Percentiles rank a stretch among this genome's conserved stretches.
These are phyloP conservation scores for Gymnodraco acuticeps DNA, from an alignment of 2,797 vertebrate species.

Conservation along the genomic window DNA sequence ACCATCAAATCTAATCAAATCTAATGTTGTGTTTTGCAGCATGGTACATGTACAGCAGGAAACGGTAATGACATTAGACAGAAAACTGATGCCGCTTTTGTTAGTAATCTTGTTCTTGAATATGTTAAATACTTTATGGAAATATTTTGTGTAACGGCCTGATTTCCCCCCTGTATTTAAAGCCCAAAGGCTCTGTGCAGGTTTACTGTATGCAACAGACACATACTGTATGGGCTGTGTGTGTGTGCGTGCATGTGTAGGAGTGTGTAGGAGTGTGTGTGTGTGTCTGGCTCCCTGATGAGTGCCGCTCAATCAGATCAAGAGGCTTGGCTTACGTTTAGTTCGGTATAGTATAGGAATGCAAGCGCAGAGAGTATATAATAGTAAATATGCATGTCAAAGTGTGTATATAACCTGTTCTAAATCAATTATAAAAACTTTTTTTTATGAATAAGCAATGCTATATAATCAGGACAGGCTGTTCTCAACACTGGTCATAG, in stretches of 20 bases:
- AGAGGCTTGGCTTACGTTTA: slow-evolving; percentile 12
- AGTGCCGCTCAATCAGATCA: background rate
- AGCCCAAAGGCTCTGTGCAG: slow-evolving; percentile 23
- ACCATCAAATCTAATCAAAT: slow-evolving; percentile 70
- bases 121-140: slow-evolving; percentile 59
- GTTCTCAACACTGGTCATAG: too few relatives aligned
- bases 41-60: slow-evolving; percentile 43
- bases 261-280: background rate
- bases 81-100: slow-evolving; percentile 63
- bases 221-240: background rate
- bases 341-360: background rate
- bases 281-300: background rate
- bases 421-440: background rate
- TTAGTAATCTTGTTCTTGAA: slow-evolving; percentile 58
- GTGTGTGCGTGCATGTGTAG: slow-evolving; percentile 7
- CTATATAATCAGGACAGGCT: background rate
- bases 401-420: background rate
- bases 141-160: slow-evolving; percentile 43
- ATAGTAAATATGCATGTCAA: background rate
- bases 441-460: background rate
- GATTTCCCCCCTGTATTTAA: slow-evolving; percentile 37
- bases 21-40: slow-evolving; percentile 52
- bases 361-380: background rate
- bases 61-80: slow-evolving; percentile 64
- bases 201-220: slow-evolving; percentile 15